Evolutionary conservation across 2,888 invertebrate species (phyloP).

Genomic region (Kryphioiulus occultus): DNA sequence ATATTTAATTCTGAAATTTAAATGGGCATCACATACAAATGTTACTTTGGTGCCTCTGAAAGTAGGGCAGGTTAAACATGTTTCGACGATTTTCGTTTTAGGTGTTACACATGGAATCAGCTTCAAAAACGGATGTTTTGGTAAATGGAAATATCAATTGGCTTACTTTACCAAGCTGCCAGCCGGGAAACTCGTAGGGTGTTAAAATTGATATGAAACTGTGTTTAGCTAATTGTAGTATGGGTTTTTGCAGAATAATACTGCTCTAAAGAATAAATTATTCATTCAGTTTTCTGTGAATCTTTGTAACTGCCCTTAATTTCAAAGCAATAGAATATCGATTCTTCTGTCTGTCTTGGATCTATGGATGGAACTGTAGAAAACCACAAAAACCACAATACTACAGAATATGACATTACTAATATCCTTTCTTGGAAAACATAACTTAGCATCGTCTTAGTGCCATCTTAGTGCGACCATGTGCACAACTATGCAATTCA

Average conservation of each 20-base stretch:
- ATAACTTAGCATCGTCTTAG: too few species aligned
- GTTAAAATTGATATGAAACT: background rate
- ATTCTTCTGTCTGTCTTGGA: too few species aligned
- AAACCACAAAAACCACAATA: too few species aligned
- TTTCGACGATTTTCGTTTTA: constrained; percentile 10
- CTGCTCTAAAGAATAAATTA: constrained; percentile 1
- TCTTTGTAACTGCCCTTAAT: background rate
- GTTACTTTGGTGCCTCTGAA: background rate
- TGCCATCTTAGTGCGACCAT: too few species aligned
- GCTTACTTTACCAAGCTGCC: background rate
- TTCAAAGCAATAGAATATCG: too few species aligned
- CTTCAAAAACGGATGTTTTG: constrained; percentile 24
- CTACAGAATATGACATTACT: too few species aligned
- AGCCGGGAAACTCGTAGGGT: background rate
- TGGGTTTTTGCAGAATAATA: background rate
- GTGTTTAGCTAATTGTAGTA: background rate
- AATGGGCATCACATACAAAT: background rate
- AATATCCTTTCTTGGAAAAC: too few species aligned
- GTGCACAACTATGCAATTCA: too few species aligned
- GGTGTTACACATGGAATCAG: constrained; percentile 48
- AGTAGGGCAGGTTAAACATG: too few species aligned
- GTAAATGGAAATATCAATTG: constrained; percentile 48
- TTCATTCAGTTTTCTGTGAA: background rate
- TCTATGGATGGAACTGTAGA: too few species aligned
- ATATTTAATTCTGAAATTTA: background rate